Percentiles rank a stretch among this genome's conserved stretches.
Evolutionary conservation across 2,888 invertebrate species (phyloP).

Genomic region (Rhingia rostrata): DNA sequence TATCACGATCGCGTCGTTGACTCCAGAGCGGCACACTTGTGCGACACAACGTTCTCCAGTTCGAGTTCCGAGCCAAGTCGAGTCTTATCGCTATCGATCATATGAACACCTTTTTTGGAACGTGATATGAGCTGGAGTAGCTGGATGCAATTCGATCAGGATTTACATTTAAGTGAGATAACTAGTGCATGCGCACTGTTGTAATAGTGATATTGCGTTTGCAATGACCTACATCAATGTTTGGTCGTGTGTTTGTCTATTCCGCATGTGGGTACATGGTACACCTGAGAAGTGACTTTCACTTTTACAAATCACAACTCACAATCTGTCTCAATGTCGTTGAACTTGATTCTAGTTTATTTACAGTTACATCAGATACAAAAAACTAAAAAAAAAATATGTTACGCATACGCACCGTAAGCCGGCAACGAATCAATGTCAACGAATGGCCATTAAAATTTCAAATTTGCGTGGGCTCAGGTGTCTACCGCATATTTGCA

Average conservation of each 20-base stretch:
- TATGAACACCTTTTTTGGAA: slow-evolving; percentile 54
- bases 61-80: slow-evolving; percentile 13
- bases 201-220: slow-evolving; percentile 38
- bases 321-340: slow-evolving; percentile 34
- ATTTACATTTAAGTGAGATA: slow-evolving; percentile 41
- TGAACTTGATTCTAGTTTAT: slow-evolving; percentile 54
- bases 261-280: slow-evolving; percentile 14
- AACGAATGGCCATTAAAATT: slow-evolving; percentile 43
- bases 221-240: slow-evolving; percentile 54
- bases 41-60: background rate
- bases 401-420: slow-evolving; percentile 45
- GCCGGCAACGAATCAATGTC: slow-evolving; percentile 19
- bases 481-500: background rate
- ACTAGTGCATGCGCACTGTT: slow-evolving; percentile 53
- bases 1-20: slow-evolving; percentile 33
- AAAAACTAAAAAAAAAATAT: slow-evolving; percentile 4
- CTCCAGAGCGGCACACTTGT: background rate
- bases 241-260: slow-evolving; percentile 19
- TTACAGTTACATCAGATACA: background rate
- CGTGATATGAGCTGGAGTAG: slow-evolving; percentile 27
- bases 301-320: slow-evolving; percentile 29
- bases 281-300: slow-evolving; percentile 26
- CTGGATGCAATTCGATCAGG: slow-evolving; percentile 43
- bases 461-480: slow-evolving; percentile 23
- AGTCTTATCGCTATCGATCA: slow-evolving; percentile 32